Base-by-base conservation (phyloP, 1,140 invertebrate genomes). In the Drosophila equinoxialis region DNA sequence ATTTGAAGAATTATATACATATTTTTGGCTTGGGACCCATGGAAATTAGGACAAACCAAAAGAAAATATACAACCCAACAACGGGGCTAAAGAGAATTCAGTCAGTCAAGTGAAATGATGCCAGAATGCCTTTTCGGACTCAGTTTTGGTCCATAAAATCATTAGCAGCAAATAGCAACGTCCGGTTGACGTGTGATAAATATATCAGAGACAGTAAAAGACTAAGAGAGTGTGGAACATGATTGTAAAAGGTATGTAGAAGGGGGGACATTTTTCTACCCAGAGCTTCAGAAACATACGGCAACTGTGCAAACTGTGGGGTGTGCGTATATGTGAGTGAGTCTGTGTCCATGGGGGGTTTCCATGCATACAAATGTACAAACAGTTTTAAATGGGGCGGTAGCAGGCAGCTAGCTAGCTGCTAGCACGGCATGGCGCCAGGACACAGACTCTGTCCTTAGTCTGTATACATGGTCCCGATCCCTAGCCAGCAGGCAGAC, bases 101-200 rank as follows among this genome's bases (percentile, higher is more conserved):
- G 11, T 61, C 61, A 54, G 33, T 23, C 58, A 70, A 39, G 61
- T 48, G 54, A 23, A 64, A 39, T 23, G 51, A 42, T 41, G 54
- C 37, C n/a, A 26, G 23, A 14, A 26, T 26, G 54, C 62, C 58
- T 71, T 57, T 41, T 64, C 67, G 45, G 55, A 76, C 65, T 20
- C 45, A 14, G 17, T 51, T 51, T 51, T 76, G 67, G 17, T 66
- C 42, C 45, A 45, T 65, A 65, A 84, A 83, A 83, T 83, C 68
- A 83, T 73, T 79, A 79, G 80, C 62, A 69, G 61, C 71, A 67
- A 48, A 61, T 66, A 65, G 57, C 73, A 65, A 48, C 66, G 69
- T 74, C 48, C 69, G 75, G 73, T 68, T 80, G 74, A 68, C 63
- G 70, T 65, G 81, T 79, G 70, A 85, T 84, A 85, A 85, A 84